These are phyloP conservation scores for Dromaius novaehollandiae DNA, from an alignment of 2,113 vertebrate species.

Conservation along the genomic window DNA sequence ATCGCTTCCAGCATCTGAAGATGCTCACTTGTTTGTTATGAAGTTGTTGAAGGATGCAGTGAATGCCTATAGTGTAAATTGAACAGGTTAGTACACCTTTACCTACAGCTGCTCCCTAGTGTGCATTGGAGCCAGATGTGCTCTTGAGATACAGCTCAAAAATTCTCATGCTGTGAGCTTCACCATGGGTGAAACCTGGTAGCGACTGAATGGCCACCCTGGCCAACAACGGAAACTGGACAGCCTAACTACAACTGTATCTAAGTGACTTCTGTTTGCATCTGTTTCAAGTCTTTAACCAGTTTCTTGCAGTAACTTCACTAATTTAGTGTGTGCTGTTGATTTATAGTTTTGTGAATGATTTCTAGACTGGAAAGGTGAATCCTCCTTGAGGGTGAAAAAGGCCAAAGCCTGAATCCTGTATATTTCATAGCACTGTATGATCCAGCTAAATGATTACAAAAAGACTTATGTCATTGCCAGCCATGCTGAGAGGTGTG, in stretches of 20 bases:
- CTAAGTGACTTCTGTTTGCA: not conserved
- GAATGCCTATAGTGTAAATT: not conserved
- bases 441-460: not conserved
- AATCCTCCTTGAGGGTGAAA: not conserved
- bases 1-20: not conserved
- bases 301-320: not conserved
- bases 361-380: not conserved
- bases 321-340: not conserved
- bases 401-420: not conserved
- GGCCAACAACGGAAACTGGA: not conserved
- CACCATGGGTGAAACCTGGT: too few relatives aligned
- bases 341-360: not conserved
- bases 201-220: too few relatives aligned
- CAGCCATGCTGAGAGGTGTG: too few relatives aligned
- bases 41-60: not conserved
- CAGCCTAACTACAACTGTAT: not conserved
- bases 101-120: not conserved
- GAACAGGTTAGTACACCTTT: not conserved
- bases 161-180: too few relatives aligned
- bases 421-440: not conserved
- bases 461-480: not conserved
- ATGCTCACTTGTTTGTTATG: not conserved
- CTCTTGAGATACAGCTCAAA: too few relatives aligned
- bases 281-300: not conserved
- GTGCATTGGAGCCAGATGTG: too few relatives aligned